Evolutionary conservation across 1,140 invertebrate genomes (phyloP).

Genomic region (Zaprionus nigranus): DNA sequence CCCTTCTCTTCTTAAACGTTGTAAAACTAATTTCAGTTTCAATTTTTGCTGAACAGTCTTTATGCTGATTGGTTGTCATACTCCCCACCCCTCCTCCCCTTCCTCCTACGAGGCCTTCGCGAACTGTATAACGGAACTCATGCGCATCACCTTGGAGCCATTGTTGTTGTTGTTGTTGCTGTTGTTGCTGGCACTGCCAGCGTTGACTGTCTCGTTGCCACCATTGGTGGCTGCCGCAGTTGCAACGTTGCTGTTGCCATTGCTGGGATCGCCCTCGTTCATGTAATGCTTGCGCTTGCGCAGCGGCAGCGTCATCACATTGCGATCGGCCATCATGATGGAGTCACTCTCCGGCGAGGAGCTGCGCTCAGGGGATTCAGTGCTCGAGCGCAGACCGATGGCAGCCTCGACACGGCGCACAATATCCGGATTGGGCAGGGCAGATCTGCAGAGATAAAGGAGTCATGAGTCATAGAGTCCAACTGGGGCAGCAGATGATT

Average conservation of each 20-base stretch:
- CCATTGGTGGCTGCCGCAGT: background rate
- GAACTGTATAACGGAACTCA: constrained; percentile 93
- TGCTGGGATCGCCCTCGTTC: constrained; percentile 87
- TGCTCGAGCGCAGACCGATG: constrained; percentile 87
- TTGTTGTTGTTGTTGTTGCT: constrained; percentile 2
- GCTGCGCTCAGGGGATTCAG: constrained; percentile 86
- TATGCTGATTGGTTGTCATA: constrained; percentile 57
- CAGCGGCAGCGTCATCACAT: constrained; percentile 89
- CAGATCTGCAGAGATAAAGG: constrained; percentile 65
- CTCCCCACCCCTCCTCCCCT: constrained; percentile 13
- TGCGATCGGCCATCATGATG: constrained; percentile 86
- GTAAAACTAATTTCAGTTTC: constrained; percentile 74
- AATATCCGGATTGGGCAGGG: constrained; percentile 87
- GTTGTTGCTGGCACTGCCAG: constrained; percentile 7
- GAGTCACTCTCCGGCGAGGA: constrained; percentile 87
- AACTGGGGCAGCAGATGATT: background rate
- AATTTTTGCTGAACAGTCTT: constrained; percentile 75
- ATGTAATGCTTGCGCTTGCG: constrained; percentile 92
- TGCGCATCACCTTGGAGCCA: constrained; percentile 85
- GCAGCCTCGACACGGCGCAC: constrained; percentile 90
- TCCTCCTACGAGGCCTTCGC: constrained; percentile 88
- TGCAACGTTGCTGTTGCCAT: background rate
- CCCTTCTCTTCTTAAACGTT: constrained; percentile 29
- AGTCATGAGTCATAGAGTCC: background rate
- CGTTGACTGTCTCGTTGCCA: constrained; percentile 13